Conservation (phyloP, 2,888 invertebrate genomes). For the Anticlea derivata region DNA sequence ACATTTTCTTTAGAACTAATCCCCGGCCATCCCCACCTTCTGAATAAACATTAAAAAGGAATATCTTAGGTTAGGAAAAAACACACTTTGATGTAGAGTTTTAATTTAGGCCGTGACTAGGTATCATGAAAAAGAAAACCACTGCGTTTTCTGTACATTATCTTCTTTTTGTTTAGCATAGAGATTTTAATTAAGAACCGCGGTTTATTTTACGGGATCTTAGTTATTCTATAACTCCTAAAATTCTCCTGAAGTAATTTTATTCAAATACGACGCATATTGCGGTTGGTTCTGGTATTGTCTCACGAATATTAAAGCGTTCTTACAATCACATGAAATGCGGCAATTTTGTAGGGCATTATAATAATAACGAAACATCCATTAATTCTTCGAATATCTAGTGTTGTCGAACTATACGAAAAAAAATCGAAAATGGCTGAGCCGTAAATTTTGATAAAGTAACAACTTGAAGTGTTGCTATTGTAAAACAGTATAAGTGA, state of each 20-base stretch:
- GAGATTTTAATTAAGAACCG: slow-evolving; percentile 28
- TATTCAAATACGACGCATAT: neutral
- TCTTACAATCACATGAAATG: neutral
- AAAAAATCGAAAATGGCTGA: slow-evolving; percentile 58
- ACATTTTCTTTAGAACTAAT: no score
- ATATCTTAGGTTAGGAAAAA: neutral
- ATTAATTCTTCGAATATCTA: slow-evolving; percentile 40
- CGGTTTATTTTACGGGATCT: slow-evolving; percentile 16
- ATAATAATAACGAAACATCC: slow-evolving; percentile 31
- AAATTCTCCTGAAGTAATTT: neutral
- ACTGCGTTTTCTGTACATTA: neutral
- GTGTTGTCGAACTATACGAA: slow-evolving; percentile 44
- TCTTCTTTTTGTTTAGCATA: slow-evolving; percentile 12
- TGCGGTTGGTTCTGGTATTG: slow-evolving; percentile 33
- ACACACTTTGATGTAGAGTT: neutral
- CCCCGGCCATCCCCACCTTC: no score
- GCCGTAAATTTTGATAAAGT: slow-evolving; percentile 52
- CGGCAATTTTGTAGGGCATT: no score
- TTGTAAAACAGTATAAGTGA: slow-evolving; percentile 50
- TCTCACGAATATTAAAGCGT: slow-evolving; percentile 41
- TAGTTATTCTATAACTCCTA: no score
- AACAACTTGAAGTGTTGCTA: slow-evolving; percentile 48
- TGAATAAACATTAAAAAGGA: no score
- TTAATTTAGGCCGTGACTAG: neutral
- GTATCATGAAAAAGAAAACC: neutral